A percentile compares a stretch with the other conserved stretches of the same genome.
Conservation (phyloP, 23 tunicate species). For the Ciona savignyi region DNA sequence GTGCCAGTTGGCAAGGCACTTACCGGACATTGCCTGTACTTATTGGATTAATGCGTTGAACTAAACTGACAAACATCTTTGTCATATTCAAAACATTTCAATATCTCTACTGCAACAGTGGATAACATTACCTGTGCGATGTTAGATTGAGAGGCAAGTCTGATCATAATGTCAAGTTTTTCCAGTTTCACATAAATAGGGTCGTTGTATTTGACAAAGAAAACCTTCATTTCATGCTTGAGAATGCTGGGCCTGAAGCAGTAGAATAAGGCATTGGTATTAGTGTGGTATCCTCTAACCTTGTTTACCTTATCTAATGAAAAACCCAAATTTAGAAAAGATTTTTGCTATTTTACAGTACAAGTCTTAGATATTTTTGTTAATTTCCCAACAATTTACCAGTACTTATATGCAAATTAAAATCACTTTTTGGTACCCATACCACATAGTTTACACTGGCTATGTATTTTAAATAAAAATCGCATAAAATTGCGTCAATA, state of each 20-base stretch:
- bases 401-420: background rate
- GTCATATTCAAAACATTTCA: too few relatives aligned
- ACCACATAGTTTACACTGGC: too few relatives aligned
- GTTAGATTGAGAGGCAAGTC: slow-evolving; percentile 91
- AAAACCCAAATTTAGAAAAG: background rate
- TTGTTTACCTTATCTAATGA: background rate
- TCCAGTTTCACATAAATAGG: slow-evolving; percentile 98
- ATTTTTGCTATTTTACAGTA: background rate
- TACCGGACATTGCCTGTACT: too few relatives aligned
- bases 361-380: too few relatives aligned
- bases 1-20: too few relatives aligned
- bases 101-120: background rate
- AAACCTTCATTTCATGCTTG: slow-evolving; percentile 85
- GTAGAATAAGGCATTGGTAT: background rate
- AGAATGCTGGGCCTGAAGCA: slow-evolving; percentile 42
- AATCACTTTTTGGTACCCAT: too few relatives aligned
- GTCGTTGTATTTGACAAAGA: slow-evolving; percentile 98
- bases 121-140: slow-evolving; percentile 83
- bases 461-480: too few relatives aligned
- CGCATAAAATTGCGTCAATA: too few relatives aligned
- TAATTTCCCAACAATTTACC: background rate
- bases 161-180: slow-evolving; percentile 96
- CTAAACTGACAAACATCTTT: too few relatives aligned
- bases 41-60: too few relatives aligned
- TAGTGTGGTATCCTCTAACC: background rate